Conservation (phyloP, 2,888 invertebrate species). For the Caenorhabditis sp. region DNA sequence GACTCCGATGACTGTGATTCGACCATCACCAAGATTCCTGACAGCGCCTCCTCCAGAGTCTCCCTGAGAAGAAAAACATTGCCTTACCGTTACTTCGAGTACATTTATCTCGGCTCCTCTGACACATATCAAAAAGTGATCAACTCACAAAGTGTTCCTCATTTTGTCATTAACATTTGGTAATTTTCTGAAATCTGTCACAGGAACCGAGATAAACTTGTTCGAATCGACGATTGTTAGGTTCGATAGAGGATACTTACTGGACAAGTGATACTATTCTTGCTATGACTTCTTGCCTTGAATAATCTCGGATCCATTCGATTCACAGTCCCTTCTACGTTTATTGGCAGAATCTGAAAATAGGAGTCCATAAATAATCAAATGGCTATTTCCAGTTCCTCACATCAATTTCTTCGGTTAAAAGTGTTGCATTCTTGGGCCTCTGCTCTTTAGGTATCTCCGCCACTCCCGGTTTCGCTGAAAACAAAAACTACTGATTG, state of each 20-base stretch:
- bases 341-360: slow-evolving; percentile 7
- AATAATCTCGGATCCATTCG: slow-evolving; percentile 1
- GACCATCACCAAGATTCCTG: background rate
- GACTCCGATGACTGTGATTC: slow-evolving; percentile 12
- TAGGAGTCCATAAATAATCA: background rate
- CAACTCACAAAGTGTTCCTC: too few species aligned
- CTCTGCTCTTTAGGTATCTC: background rate
- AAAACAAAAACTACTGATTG: too few species aligned
- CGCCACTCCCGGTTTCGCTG: too few species aligned
- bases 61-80: slow-evolving; percentile 20
- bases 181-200: too few species aligned
- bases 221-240: background rate
- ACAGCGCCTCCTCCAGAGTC: slow-evolving; percentile 19
- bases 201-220: too few species aligned
- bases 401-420: background rate
- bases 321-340: slow-evolving; percentile 6
- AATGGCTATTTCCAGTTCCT: background rate
- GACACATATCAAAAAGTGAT: too few species aligned
- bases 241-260: background rate
- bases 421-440: background rate
- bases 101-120: too few species aligned
- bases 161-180: too few species aligned
- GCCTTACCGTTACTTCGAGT: too few species aligned
- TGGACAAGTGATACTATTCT: background rate
- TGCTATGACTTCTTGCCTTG: background rate